Evolutionary conservation across 2,888 invertebrate species (phyloP), one percentile per base, ranked within the genome.

Genomic region (Gortyna flavago): DNA sequence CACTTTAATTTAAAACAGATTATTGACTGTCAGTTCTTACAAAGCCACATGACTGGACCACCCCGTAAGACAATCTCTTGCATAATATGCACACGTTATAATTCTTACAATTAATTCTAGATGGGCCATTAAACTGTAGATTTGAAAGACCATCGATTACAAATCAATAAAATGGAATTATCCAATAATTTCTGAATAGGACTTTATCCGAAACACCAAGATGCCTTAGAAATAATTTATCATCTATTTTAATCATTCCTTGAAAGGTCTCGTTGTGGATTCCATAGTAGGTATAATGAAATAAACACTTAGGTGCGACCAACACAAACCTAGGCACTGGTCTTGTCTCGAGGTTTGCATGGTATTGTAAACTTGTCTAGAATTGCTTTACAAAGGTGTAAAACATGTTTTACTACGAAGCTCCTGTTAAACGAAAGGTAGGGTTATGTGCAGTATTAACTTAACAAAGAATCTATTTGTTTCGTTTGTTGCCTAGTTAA

Each of bases 371-470:
- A 82, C 57, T 69, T 75, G 65, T 72, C 75, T 79, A 54, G 57
- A 76, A 82, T 73, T 65, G 51, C n/a, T 62, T 79, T 75, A 71
- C 82, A 68, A 79, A 62, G 64, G 61, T 67, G 67, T 72, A 59
- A 61, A 85, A 73, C 75, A 76, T 66, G 85, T 76, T 85, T 84
- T 69, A 82, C 62, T 41, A 54, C 59, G 71, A 73, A 66, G 73
- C 83, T 61, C 25, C 64, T 72, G 71, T 73, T 75, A 79, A 85
- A 71, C 62, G 62, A 71, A 73, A 64, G 48, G 73, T 79, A 65
- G 62, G 1, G 66, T 80, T 84, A 81, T 66, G 77, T 72, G 75
- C 67, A 41, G 41, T 68, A 35, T 82, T 75, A 72, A 68, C 41
- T 73, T 57, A 69, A 81, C 82, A 84, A 82, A 85, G 70, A 71